Evolutionary conservation across 2,113 vertebrate genomes (phyloP).

Genomic region (Mus spicilegus): DNA sequence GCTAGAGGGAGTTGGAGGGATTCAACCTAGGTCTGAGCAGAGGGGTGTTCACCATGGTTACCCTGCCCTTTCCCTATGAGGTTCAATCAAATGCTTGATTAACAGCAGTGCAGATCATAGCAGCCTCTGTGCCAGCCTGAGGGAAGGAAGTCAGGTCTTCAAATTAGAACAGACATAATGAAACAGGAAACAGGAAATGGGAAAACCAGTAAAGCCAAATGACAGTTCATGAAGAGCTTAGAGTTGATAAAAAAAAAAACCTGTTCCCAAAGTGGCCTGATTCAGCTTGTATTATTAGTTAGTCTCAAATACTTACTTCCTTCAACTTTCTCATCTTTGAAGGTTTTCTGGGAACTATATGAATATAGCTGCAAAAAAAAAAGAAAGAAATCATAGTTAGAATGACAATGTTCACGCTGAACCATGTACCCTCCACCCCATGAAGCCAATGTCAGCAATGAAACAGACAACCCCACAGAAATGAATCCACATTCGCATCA

Average conservation of each 20-base stretch:
- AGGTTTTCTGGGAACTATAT: slow-evolving; percentile 87
- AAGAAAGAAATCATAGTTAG: slow-evolving; percentile 3
- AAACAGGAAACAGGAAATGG: background rate
- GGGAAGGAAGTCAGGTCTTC: too few relatives aligned
- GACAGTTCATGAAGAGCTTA: background rate
- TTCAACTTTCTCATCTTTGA: slow-evolving; percentile 84
- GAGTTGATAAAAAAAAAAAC: background rate
- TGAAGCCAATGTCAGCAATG: background rate
- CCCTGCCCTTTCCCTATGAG: background rate
- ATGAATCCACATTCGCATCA: accelerated
- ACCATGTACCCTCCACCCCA: background rate
- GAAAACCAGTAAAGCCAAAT: background rate
- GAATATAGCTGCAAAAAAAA: slow-evolving; percentile 84
- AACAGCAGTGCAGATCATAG: too few relatives aligned
- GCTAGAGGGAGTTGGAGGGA: background rate
- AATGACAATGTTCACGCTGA: background rate
- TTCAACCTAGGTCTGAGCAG: too few relatives aligned
- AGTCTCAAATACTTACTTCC: slow-evolving; percentile 81
- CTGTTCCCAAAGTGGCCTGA: background rate
- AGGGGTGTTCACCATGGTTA: background rate
- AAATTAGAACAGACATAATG: background rate
- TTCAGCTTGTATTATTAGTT: background rate
- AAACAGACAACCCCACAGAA: background rate
- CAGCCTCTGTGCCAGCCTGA: background rate
- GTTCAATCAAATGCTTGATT: background rate